Evolutionary conservation across 2,888 invertebrate genomes (phyloP), one percentile per base, ranked within the genome.

Genomic region (Aspidiotus destructor): DNA sequence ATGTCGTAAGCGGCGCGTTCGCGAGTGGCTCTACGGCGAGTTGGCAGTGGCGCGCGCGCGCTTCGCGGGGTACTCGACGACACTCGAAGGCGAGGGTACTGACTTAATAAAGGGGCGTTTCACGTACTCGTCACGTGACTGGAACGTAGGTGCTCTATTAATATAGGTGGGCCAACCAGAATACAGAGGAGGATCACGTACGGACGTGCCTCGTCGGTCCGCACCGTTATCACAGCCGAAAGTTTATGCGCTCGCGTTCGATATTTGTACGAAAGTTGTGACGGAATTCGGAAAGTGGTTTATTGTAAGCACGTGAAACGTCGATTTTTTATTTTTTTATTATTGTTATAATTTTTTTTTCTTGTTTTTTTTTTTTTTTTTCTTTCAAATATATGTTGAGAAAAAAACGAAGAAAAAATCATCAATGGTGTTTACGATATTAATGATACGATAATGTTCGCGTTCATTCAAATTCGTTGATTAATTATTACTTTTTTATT

Each of bases 61-160:
- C 11, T 9, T n/a, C 10, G 42, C 16, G 28, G 10, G 41, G 64
- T 52, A 40, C 41, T 10, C 40, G 28, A 28, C 28, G 28, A 28
- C 28, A 28, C 28, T 28, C 28, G 28, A 28, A 17, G 65, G 15
- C 57, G 40, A 64, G 64, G 64, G 64, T 64, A 64, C 57, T 15
- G 65, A 65, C 60, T 61, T 68, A 61, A 68, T 68, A 68, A 68
- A 68, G 61, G 68, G 68, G 68, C 68, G 68, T 68, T 60, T 68
- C 68, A 68, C 68, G 68, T 68, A 68, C 61, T 44, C 53, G 55
- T 68, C 68, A 68, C 68, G 68, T 68, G 68, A 68, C 68, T 41
- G 13, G 17, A 41, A 62, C 44, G 60, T 62, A 55, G 55, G 61
- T 61, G 68, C 61, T 54, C 41, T 62, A 55, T 62, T 68, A 44